Percentiles rank a stretch among this genome's conserved stretches.
phyloP scores from a whole-genome alignment of 2,113 vertebrate species.

The Sinocyclocheilus anophthalmus region DNA sequence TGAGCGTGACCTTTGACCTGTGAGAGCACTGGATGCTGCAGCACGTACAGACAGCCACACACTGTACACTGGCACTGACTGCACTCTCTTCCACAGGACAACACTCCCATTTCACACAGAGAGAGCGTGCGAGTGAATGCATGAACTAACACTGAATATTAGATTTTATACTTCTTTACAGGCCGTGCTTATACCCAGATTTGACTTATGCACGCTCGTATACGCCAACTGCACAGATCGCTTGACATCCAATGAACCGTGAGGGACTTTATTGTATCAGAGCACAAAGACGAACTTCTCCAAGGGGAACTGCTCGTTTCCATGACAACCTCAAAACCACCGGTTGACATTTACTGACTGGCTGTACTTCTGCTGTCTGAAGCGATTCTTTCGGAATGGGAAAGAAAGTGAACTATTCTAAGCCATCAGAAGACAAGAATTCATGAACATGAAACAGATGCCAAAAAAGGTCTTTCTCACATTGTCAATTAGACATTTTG shows the following conservation, averaged over 20 bases:
- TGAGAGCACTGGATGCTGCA: conserved; percentile 50
- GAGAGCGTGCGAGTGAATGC: not conserved
- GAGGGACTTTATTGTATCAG: conserved; percentile 19
- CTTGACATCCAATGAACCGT: not conserved
- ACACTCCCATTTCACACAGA: not conserved
- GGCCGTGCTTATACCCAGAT: not conserved
- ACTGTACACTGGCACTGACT: conserved; percentile 39
- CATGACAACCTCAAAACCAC: conserved; percentile 19
- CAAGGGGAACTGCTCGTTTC: conserved; percentile 7
- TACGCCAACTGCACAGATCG: not conserved
- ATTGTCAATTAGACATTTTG: not conserved
- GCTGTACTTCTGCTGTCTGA: not conserved
- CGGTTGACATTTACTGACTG: conserved; percentile 20
- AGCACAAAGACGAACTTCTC: not conserved
- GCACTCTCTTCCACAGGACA: conserved; percentile 14
- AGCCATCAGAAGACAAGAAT: not conserved
- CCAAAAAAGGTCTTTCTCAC: not conserved
- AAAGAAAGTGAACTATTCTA: not conserved
- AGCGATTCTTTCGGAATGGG: not conserved
- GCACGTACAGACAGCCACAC: conserved; percentile 4
- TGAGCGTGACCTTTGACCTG: conserved; percentile 65
- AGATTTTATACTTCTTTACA: not conserved
- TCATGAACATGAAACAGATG: not conserved
- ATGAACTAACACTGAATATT: conserved; percentile 40
- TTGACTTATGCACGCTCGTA: conserved; percentile 2